phyloP scores from a whole-genome alignment of 53 echinoderm and acorn worm species.

The Actinopyga echinites region DNA sequence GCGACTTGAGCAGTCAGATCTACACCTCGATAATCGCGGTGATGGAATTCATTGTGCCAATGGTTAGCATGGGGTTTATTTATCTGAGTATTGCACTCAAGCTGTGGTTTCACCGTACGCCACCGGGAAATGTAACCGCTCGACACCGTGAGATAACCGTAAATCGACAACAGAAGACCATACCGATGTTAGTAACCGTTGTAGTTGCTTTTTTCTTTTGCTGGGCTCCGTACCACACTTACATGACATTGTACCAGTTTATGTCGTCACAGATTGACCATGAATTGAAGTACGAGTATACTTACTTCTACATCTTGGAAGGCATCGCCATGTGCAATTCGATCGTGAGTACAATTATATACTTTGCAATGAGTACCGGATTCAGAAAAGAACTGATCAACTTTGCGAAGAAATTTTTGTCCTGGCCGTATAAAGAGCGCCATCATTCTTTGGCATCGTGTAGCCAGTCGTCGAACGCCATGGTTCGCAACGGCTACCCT shows the following conservation, averaged over 20 bases:
- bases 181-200: conserved; percentile 92
- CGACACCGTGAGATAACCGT: conserved; percentile 91
- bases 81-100: conserved; percentile 86
- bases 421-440: conserved; percentile 50
- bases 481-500: conserved; percentile 51
- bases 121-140: conserved; percentile 85
- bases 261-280: conserved; percentile 35
- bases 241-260: conserved; percentile 69
- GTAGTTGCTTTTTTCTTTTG: conserved; percentile 93
- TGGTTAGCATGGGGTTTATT: conserved; percentile 77
- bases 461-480: conserved; percentile 60
- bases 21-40: conserved; percentile 72
- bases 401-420: conserved; percentile 57
- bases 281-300: conserved; percentile 37
- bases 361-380: conserved; percentile 82
- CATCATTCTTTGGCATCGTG: conserved; percentile 33
- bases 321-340: conserved; percentile 88
- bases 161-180: conserved; percentile 93
- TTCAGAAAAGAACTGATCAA: conserved; percentile 82
- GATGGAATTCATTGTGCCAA: conserved; percentile 79
- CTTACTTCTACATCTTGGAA: conserved; percentile 70
- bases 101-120: conserved; percentile 88
- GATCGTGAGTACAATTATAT: conserved; percentile 90
- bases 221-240: conserved; percentile 89
- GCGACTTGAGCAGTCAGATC: conserved; percentile 42